phyloP scores from a whole-genome alignment of 2,113 vertebrate genomes.

The Dendropsophus ebraccatus region DNA sequence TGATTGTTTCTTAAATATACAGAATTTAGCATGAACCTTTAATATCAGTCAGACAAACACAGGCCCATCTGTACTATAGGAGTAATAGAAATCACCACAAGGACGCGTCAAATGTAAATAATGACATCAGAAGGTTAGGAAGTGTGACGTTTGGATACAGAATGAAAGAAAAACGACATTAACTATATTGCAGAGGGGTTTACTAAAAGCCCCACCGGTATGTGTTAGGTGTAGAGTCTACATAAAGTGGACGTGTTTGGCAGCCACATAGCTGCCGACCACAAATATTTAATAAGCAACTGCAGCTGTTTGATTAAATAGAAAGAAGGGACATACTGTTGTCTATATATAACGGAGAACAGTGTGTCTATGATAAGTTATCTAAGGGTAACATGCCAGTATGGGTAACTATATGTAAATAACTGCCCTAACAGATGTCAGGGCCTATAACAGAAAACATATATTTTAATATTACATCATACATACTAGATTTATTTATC shows the following conservation, averaged over 20 bases:
- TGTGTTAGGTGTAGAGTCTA: neutral
- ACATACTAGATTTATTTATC: neutral
- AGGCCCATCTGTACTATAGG: neutral
- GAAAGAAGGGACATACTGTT: neutral
- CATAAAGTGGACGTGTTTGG: slow-evolving; percentile 24
- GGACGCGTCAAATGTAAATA: neutral
- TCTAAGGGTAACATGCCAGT: neutral
- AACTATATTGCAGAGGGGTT: neutral
- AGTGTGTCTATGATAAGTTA: neutral
- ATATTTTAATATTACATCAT: neutral
- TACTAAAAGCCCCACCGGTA: neutral
- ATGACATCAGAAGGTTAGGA: neutral
- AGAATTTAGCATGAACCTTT: neutral
- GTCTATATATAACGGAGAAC: neutral
- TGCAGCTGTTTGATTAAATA: slow-evolving; percentile 28
- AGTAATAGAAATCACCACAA: neutral
- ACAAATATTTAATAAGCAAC: slow-evolving; percentile 28
- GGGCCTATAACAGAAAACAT: neutral
- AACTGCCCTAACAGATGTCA: neutral
- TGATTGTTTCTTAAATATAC: neutral
- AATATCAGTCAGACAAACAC: neutral
- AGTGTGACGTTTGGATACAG: neutral
- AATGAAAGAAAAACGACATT: neutral
- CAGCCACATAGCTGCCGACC: slow-evolving; percentile 15
- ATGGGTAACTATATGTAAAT: neutral